Conservation (phyloP, 2,888 invertebrate species). For the Acronicta leporina region DNA sequence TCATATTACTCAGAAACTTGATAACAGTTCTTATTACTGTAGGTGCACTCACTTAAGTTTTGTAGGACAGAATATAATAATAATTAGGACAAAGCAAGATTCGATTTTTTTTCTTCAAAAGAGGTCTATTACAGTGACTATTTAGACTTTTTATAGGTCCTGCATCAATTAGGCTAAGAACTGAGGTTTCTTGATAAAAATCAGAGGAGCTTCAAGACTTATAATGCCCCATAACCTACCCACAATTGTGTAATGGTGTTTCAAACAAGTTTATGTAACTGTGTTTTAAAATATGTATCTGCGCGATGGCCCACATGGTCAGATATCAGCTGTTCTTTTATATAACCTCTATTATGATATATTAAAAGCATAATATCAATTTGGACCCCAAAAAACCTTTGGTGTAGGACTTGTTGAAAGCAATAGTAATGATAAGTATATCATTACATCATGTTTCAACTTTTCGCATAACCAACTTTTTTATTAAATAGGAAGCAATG, state of each 20-base stretch:
- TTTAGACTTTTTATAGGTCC: too few relatives aligned
- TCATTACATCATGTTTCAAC: background rate
- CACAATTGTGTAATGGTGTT: too few relatives aligned
- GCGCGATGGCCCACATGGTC: background rate
- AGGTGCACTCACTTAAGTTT: background rate
- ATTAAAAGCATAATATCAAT: too few relatives aligned
- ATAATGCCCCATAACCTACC: too few relatives aligned
- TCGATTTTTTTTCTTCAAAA: too few relatives aligned
- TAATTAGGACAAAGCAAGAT: background rate
- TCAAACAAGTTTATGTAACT: constrained; percentile 2
- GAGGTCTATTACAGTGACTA: too few relatives aligned
- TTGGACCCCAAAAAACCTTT: too few relatives aligned
- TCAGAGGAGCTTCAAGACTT: too few relatives aligned
- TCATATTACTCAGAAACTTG: constrained; percentile 44
- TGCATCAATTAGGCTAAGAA: too few relatives aligned
- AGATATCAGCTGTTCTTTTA: constrained; percentile 34
- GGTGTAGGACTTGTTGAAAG: too few relatives aligned
- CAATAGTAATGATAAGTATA: background rate
- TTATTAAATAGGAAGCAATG: background rate
- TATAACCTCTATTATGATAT: constrained; percentile 28
- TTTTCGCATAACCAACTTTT: background rate
- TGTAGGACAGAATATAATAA: background rate
- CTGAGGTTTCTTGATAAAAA: too few relatives aligned
- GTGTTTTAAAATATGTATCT: constrained; percentile 1
- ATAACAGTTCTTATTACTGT: constrained; percentile 29